phyloP scores from a whole-genome alignment of 2,888 invertebrate species.

The Microplitis manilae region DNA sequence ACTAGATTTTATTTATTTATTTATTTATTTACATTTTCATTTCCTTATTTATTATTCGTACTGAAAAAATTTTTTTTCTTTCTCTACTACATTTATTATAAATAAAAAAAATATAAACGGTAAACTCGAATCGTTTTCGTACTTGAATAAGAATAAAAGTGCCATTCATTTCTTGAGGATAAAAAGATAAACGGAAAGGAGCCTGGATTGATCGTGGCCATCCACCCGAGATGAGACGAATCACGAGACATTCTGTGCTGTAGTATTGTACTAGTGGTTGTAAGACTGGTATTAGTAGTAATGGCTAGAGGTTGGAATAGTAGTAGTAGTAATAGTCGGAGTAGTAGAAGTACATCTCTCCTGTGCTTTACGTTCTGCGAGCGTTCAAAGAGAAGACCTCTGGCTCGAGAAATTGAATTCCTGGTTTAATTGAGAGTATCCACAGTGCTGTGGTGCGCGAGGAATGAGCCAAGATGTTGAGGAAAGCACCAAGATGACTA shows the following conservation, averaged over 20 bases:
- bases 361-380: neutral
- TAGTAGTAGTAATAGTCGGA: neutral
- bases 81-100: neutral
- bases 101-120: neutral
- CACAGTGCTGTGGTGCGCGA: conserved; percentile 24
- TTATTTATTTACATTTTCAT: neutral
- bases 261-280: neutral
- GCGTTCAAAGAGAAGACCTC: conserved; percentile 34
- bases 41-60: neutral
- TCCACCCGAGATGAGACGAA: conserved; percentile 20
- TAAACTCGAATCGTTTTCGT: conserved; percentile 31
- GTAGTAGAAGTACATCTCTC: neutral
- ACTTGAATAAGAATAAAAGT: conserved; percentile 14
- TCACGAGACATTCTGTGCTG: neutral
- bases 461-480: conserved; percentile 33
- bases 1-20: neutral
- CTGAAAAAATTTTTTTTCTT: neutral
- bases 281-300: neutral
- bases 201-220: conserved; percentile 14
- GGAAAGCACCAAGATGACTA: neutral
- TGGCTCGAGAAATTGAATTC: conserved; percentile 50
- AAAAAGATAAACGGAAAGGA: conserved; percentile 3
- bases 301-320: neutral
- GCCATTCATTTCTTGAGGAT: conserved; percentile 9
- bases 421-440: conserved; percentile 48